Percentiles rank a stretch among this genome's conserved stretches.
phyloP scores from a whole-genome alignment of 2,113 vertebrate species.

The Uropsilus gracilis region DNA sequence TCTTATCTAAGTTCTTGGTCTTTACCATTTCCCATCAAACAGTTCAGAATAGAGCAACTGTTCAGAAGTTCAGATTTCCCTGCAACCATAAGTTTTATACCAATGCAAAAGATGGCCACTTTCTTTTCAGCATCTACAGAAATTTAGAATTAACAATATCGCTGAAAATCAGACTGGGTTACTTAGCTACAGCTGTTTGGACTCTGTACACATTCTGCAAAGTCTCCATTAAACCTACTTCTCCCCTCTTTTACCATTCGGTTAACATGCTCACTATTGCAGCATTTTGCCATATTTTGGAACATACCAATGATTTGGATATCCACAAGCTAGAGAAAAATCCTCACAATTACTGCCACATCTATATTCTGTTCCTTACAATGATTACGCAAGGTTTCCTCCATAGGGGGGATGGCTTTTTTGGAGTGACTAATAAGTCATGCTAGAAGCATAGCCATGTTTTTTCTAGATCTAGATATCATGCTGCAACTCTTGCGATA shows the following conservation, averaged over 20 bases:
- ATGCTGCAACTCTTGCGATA: neutral
- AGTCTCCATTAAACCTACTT: neutral
- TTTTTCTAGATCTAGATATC: no score
- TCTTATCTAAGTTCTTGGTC: neutral
- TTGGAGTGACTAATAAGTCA: neutral
- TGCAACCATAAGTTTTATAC: neutral
- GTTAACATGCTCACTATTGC: neutral
- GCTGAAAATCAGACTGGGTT: neutral
- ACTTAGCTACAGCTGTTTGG: neutral
- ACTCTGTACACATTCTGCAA: neutral
- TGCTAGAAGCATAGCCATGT: no score
- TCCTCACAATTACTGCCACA: neutral
- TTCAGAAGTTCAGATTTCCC: neutral
- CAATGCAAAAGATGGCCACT: neutral
- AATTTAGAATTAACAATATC: neutral
- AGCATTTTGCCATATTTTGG: neutral
- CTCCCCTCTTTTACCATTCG: neutral
- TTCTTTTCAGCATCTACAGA: neutral
- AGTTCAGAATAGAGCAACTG: neutral
- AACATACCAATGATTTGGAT: neutral
- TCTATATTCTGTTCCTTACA: neutral
- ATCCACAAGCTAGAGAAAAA: neutral
- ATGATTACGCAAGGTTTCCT: neutral
- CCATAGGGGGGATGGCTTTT: neutral
- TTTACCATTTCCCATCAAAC: neutral